Base-by-base conservation (phyloP, 2,797 vertebrate species). In the Zalophus californianus region DNA sequence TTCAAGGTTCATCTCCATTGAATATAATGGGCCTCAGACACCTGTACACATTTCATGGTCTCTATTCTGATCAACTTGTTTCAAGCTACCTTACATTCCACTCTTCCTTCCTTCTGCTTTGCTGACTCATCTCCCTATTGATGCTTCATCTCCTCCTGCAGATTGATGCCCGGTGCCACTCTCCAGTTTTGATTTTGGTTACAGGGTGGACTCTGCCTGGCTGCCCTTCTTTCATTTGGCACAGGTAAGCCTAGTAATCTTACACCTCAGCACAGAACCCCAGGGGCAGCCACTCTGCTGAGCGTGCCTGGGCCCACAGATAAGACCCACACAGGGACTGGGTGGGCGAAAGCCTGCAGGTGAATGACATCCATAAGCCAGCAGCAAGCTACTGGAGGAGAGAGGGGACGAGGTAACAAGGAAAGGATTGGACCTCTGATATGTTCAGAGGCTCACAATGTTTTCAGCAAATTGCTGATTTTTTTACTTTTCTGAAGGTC, bases 101-200 rank as follows among this genome's bases (percentile, higher is more conserved):
- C 25, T 52, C 58, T 44, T n/a, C 27, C 35, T n/a, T 75, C 41
- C 56, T 38, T 66, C 41, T 52, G 35, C 25, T 52, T 60, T 29
- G 32, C 20, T 83, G 75, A n/a, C 15, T 82, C 58, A 41, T 29
- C 48, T 92, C 23, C 23, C 58, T 41, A n/a, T 2, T 8, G 52
- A 58, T 32, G 52, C 13, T 77, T 84, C 15, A 0, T 5, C 54
- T 88, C 32, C 12, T 83, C 44, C 41, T 90, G 27, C 15, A 83
- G 18, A 21, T 48, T 0, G 0, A 32, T 21, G 4, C 72, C 79
- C 0, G 0, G n/a, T 44, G 35, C 14, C 5, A 25, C 21, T 38
- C 44, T 77, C 38, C 13, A n/a, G 27, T 44, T 75, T 50, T 38
- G 23, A 79, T 23, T 82, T 66, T 77, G 82, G 66, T 29, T 16